Percentiles rank a stretch among this genome's conserved stretches.
Evolutionary conservation across 2,113 vertebrate species (phyloP).

Genomic region (Stigmatopora nigra): DNA sequence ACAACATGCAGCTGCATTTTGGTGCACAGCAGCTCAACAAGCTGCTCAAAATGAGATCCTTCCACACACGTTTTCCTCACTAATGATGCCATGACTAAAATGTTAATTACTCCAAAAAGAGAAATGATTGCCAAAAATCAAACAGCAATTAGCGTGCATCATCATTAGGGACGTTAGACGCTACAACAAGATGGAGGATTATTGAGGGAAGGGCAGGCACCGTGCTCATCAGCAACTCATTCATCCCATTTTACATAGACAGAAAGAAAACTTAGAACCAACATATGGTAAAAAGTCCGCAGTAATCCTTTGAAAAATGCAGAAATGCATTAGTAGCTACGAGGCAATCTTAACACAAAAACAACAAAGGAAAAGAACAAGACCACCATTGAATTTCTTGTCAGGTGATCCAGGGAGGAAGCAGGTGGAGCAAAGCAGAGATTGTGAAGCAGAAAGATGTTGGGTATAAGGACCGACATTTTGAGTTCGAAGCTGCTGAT

Average conservation of each 20-base stretch:
- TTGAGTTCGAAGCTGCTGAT: too few relatives aligned
- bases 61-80: constrained; percentile 15
- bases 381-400: background rate
- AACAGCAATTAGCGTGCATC: constrained; percentile 66
- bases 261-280: constrained; percentile 7
- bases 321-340: background rate
- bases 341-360: background rate
- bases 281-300: background rate
- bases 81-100: constrained; percentile 57
- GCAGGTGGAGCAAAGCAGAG: too few relatives aligned
- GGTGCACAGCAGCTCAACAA: constrained; percentile 6
- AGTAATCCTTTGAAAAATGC: background rate
- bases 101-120: constrained; percentile 64
- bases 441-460: too few relatives aligned
- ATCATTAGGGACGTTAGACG: constrained; percentile 58
- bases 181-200: constrained; percentile 56
- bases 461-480: too few relatives aligned
- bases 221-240: constrained; percentile 59
- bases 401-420: too few relatives aligned
- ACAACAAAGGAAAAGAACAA: background rate
- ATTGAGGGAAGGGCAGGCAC: constrained; percentile 53
- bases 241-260: constrained; percentile 41
- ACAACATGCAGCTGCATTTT: background rate
- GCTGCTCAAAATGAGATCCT: constrained; percentile 22
- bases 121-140: constrained; percentile 62